These are phyloP conservation scores for Pyralis farinalis DNA, from an alignment of 2,888 invertebrate genomes.

Conservation along the genomic window DNA sequence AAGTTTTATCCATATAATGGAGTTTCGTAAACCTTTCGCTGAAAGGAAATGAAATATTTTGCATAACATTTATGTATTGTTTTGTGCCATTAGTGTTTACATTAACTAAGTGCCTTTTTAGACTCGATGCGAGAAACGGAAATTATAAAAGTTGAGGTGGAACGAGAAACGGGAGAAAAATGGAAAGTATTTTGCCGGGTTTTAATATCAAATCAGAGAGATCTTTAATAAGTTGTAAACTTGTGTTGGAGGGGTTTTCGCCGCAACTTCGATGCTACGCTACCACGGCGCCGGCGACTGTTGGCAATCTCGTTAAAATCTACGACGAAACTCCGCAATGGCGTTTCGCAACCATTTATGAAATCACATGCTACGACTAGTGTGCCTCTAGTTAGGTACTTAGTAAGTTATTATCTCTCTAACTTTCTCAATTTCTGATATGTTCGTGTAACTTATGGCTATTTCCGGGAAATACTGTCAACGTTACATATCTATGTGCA, in stretches of 20 bases:
- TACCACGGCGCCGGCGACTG: slow-evolving; percentile 45
- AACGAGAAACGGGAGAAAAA: slow-evolving; percentile 35
- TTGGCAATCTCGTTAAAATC: slow-evolving; percentile 76
- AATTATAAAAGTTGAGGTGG: slow-evolving; percentile 19
- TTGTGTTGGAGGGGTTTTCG: slow-evolving; percentile 61
- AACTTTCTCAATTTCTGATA: slow-evolving; percentile 12
- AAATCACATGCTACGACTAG: slow-evolving; percentile 54
- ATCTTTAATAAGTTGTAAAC: slow-evolving; percentile 73
- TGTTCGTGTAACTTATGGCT: no score
- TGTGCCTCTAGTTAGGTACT: slow-evolving; percentile 37
- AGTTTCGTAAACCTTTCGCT: slow-evolving; percentile 7
- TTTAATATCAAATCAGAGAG: slow-evolving; percentile 59
- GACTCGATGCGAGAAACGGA: not conserved
- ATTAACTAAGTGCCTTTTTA: not conserved
- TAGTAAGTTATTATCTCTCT: slow-evolving; percentile 18
- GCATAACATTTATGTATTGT: not conserved
- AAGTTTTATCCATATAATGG: slow-evolving; percentile 12
- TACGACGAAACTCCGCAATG: slow-evolving; percentile 58
- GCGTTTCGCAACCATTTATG: slow-evolving; percentile 53
- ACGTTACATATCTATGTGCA: not conserved
- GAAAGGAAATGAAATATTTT: not conserved
- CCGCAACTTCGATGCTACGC: slow-evolving; percentile 51
- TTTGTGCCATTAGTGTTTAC: not conserved
- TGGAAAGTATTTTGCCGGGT: slow-evolving; percentile 46
- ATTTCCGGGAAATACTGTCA: not conserved